A percentile compares a stretch with the other conserved stretches of the same genome.
Conservation (phyloP, 2,797 vertebrate species). For the Luscinia luscinia region DNA sequence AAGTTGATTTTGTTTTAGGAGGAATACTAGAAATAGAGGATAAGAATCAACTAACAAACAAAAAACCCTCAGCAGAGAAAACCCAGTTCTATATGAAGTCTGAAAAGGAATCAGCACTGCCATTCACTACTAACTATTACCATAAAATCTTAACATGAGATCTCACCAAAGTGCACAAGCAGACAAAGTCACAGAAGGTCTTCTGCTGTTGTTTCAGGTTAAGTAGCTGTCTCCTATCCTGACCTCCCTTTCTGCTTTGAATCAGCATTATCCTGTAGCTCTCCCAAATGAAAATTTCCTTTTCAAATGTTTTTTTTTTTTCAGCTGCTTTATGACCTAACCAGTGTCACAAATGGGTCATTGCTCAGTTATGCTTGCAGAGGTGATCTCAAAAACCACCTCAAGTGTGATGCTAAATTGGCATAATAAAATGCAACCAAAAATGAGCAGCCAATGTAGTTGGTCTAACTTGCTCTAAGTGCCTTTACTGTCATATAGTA, state of each 20-base stretch:
- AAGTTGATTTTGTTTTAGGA: accelerated
- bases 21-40: not conserved
- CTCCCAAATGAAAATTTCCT: not conserved
- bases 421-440: not conserved
- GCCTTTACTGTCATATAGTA: not conserved
- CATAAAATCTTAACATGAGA: not conserved
- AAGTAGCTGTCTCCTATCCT: not conserved
- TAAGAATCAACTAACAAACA: not conserved
- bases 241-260: not conserved
- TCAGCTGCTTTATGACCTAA: not conserved
- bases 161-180: not conserved
- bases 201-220: not conserved
- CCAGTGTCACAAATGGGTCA: not conserved
- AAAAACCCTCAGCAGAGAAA: not conserved
- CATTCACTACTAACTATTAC: not conserved
- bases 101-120: not conserved
- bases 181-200: not conserved
- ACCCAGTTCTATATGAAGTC: not conserved
- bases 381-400: not conserved
- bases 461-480: not conserved
- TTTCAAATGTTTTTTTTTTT: not conserved
- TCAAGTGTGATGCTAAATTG: not conserved
- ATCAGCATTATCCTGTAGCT: not conserved
- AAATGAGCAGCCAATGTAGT: not conserved
- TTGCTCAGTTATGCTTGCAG: not conserved